These are phyloP conservation scores for Microtus montanus DNA, from an alignment of 2,113 vertebrate genomes.

Conservation along the genomic window DNA sequence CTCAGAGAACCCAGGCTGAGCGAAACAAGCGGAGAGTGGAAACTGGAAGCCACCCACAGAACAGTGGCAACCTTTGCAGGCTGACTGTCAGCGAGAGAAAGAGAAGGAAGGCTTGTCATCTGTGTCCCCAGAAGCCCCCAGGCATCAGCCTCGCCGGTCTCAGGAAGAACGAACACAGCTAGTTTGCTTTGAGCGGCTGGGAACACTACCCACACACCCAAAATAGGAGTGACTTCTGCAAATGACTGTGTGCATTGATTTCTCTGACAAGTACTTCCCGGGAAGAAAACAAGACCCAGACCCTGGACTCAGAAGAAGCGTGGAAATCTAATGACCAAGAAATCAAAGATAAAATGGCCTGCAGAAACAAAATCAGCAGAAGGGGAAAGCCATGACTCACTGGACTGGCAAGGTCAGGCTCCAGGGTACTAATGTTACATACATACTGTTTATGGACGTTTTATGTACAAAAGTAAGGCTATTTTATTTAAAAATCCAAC, in stretches of 20 bases:
- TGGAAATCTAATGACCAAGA: background rate
- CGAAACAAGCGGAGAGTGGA: conserved; percentile 23
- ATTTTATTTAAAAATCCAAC: background rate
- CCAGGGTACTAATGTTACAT: background rate
- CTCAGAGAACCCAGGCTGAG: conserved; percentile 28
- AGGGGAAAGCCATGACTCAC: background rate
- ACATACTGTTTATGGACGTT: background rate
- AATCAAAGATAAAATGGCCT: background rate
- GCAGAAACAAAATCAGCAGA: background rate
- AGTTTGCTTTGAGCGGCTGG: background rate
- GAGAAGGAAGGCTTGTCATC: background rate
- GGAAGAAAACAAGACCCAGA: background rate
- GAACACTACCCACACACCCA: conserved; percentile 21
- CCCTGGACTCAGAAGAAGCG: background rate
- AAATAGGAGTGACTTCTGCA: conserved; percentile 38
- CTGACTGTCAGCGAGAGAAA: fast-evolving
- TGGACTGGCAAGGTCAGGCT: background rate
- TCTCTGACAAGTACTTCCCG: conserved; percentile 36
- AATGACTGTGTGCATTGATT: background rate
- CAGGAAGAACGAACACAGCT: background rate
- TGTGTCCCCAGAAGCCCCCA: background rate
- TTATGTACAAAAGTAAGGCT: background rate
- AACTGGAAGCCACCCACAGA: background rate
- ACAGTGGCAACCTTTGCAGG: background rate
- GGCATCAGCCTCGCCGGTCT: background rate